These are phyloP conservation scores for Coenonympha glycerion DNA, from an alignment of 2,888 invertebrate genomes.

Conservation along the genomic window DNA sequence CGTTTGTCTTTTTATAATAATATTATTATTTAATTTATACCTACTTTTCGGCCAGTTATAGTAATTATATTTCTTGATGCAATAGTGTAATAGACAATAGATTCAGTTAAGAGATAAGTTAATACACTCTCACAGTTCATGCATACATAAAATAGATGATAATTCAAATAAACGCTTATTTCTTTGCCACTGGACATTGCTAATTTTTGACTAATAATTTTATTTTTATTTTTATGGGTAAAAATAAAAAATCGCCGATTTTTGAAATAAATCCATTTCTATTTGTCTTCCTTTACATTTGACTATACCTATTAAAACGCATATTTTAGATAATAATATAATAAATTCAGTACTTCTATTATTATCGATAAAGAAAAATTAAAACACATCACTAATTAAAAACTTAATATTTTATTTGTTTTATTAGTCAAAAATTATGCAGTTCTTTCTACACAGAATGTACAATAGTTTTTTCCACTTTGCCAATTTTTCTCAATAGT, in stretches of 20 bases:
- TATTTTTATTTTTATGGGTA: not conserved
- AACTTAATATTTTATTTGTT: too few relatives aligned
- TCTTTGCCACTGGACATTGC: slow-evolving; percentile 49
- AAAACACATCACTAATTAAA: too few relatives aligned
- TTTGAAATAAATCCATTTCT: too few relatives aligned
- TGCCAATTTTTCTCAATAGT: slow-evolving; percentile 67
- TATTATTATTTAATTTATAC: slow-evolving; percentile 16
- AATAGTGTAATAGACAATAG: slow-evolving; percentile 41
- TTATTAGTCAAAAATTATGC: slow-evolving; percentile 19
- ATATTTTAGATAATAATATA: too few relatives aligned
- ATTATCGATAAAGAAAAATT: too few relatives aligned
- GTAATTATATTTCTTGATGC: slow-evolving; percentile 45
- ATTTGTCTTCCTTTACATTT: too few relatives aligned
- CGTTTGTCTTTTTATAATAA: slow-evolving; percentile 22
- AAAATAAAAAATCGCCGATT: too few relatives aligned
- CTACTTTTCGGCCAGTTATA: slow-evolving; percentile 51
- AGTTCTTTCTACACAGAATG: slow-evolving; percentile 40
- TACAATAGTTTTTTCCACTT: slow-evolving; percentile 59
- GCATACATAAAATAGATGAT: slow-evolving; percentile 55
- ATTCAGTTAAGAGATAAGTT: slow-evolving; percentile 50
- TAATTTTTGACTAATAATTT: slow-evolving; percentile 8
- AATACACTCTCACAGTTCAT: too few relatives aligned
- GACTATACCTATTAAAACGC: too few relatives aligned
- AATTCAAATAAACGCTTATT: slow-evolving; percentile 63
- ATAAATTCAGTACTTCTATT: too few relatives aligned